phyloP scores from a whole-genome alignment of 2,113 vertebrate species.

The Varanus salvator region DNA sequence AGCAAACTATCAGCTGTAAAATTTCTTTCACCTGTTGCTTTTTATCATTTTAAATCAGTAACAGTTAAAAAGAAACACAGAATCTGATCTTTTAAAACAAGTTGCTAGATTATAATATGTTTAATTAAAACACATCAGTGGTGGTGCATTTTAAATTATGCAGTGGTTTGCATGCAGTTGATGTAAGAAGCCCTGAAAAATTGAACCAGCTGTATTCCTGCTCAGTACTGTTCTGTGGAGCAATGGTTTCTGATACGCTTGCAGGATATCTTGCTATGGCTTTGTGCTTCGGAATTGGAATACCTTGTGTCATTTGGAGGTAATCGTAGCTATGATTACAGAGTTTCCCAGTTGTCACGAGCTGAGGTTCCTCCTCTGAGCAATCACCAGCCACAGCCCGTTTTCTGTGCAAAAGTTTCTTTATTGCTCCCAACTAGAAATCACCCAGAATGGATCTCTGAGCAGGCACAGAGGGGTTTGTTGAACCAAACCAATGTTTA shows the following conservation, averaged over 20 bases:
- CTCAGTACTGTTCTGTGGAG: not conserved
- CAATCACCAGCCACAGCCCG: too few relatives aligned
- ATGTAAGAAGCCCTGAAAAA: not conserved
- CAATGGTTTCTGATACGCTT: conserved; percentile 1
- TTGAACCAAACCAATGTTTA: too few relatives aligned
- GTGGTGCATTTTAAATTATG: conserved; percentile 18
- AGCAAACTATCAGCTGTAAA: not conserved
- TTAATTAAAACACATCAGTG: not conserved
- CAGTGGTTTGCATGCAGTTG: not conserved
- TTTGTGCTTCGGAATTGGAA: conserved; percentile 29
- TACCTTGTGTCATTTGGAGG: not conserved
- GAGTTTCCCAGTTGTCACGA: conserved; percentile 7
- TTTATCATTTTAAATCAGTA: not conserved
- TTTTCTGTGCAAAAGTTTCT: too few relatives aligned
- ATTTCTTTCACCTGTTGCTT: not conserved
- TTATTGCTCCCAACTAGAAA: too few relatives aligned
- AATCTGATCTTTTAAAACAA: not conserved
- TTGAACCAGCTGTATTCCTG: not conserved
- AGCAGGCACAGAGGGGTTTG: too few relatives aligned
- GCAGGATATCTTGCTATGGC: fast-evolving
- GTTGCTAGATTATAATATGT: conserved; percentile 4
- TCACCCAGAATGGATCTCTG: too few relatives aligned
- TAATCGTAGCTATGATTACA: not conserved
- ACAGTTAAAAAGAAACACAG: not conserved
- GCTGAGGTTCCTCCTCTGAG: too few relatives aligned